These are phyloP conservation scores for Pilophorus perplexus DNA, from an alignment of 2,888 invertebrate species.

Conservation along the genomic window DNA sequence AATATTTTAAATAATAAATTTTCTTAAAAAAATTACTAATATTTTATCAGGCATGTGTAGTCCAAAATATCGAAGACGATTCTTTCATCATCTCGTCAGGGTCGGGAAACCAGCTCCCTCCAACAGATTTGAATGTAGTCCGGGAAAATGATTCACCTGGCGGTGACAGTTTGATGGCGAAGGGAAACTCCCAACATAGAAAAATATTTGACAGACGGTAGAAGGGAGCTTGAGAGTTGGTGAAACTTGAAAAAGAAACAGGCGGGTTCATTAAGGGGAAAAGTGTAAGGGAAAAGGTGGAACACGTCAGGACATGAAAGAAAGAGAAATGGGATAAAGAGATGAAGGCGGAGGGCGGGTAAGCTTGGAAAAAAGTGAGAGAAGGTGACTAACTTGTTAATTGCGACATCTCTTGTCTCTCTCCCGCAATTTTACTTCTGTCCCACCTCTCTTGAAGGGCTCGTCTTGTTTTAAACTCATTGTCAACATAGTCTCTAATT, in stretches of 20 bases:
- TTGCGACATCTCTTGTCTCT: constrained; percentile 26
- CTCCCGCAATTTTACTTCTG: background rate
- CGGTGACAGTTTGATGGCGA: background rate
- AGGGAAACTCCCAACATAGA: background rate
- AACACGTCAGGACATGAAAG: background rate
- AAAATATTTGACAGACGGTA: background rate
- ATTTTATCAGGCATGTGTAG: no score
- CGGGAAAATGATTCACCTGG: no score
- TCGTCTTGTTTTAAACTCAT: constrained; percentile 23
- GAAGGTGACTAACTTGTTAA: constrained; percentile 22
- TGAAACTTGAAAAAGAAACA: background rate
- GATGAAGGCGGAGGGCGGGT: background rate
- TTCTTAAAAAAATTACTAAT: no score
- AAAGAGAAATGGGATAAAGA: background rate
- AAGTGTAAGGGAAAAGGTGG: background rate
- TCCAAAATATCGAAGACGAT: no score
- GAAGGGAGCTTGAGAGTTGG: background rate
- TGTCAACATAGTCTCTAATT: constrained; percentile 28
- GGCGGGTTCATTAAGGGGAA: background rate
- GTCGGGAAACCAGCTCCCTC: no score
- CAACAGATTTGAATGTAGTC: no score
- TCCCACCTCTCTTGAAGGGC: background rate
- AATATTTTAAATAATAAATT: no score
- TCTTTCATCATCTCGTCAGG: no score
- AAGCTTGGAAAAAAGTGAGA: background rate